Base-by-base conservation (phyloP, 1,140 invertebrate genomes). In the Drosophila hydei region DNA sequence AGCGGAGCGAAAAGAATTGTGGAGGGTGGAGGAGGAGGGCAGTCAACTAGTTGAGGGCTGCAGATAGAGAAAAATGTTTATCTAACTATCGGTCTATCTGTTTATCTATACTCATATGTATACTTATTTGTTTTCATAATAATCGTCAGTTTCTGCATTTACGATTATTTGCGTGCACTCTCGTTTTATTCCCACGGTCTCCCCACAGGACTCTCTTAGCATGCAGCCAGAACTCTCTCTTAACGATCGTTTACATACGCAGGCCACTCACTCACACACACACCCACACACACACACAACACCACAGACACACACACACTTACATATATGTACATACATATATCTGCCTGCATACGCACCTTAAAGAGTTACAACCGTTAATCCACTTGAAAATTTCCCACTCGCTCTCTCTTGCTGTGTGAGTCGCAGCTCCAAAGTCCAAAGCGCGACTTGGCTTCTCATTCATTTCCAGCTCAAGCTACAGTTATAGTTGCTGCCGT, bases 381-480 rank as follows among this genome's bases (percentile, higher is more conserved):
- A 43, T 56, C 40, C 54, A 43, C 54, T 42, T 55, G 5, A 14
- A 5, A 23, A 5, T 50, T 40, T 55, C 14, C 14, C 48, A 42
- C 33, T 42, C 60, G 19, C 23, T 33, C 6, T 33, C 30, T 33
- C 9, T 33, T 8, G 27, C 27, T 30, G 27, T 8, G 27, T 50
- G 11, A 9, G n/a, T 14, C 23, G 7, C 36, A 3, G 52, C 33
- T 64, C 36, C 68, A 71, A 71, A 71, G 68, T 71, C 68, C 68
- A 71, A 56, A 51, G 27, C 40, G 18, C 51, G 45, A 51, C 51
- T 71, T 58, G 52, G 36, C 30, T 47, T 65, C 4, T 50, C 51
- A 70, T 63, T 56, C 38, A 60, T 61, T 75, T 61, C 45, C 47
- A 74, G 71, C 48, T 40, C 48, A 62, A 73, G 70, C 63, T 59